phyloP scores from a whole-genome alignment of 2,113 vertebrate genomes.

The Chauna torquata region DNA sequence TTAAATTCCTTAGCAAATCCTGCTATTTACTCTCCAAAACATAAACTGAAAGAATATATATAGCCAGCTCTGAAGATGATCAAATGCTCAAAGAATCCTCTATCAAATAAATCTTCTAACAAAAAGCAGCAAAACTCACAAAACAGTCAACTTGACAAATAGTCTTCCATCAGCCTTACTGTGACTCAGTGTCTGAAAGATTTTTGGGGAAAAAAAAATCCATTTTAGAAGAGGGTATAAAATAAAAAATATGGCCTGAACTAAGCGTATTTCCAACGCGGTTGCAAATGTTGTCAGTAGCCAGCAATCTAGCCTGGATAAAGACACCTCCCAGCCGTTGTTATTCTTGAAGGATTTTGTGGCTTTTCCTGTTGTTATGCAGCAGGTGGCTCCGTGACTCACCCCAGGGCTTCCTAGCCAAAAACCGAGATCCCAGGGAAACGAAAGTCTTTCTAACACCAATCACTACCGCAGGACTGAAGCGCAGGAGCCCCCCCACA shows the following conservation, averaged over 20 bases:
- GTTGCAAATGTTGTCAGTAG: neutral
- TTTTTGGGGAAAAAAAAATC: neutral
- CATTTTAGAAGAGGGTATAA: neutral
- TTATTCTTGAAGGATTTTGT: constrained; percentile 33
- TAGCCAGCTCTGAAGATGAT: neutral
- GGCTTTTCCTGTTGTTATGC: constrained; percentile 48
- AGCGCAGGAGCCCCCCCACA: neutral
- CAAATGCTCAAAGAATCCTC: neutral
- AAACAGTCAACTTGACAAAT: neutral
- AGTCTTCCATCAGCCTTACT: neutral
- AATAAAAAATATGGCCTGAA: neutral
- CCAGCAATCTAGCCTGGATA: neutral
- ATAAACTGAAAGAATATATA: neutral
- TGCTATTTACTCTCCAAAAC: neutral
- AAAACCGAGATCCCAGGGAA: neutral
- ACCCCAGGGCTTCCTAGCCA: neutral
- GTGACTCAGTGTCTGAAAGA: neutral
- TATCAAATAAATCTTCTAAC: neutral
- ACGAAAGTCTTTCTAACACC: neutral
- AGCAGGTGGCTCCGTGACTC: neutral
- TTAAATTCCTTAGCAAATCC: neutral
- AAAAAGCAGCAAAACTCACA: neutral
- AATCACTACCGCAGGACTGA: neutral
- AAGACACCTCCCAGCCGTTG: constrained; percentile 1
- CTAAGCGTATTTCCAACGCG: neutral